A percentile compares a stretch with the other conserved stretches of the same genome.
phyloP scores from a whole-genome alignment of 1,140 invertebrate genomes.

The Diuraphis noxia region DNA sequence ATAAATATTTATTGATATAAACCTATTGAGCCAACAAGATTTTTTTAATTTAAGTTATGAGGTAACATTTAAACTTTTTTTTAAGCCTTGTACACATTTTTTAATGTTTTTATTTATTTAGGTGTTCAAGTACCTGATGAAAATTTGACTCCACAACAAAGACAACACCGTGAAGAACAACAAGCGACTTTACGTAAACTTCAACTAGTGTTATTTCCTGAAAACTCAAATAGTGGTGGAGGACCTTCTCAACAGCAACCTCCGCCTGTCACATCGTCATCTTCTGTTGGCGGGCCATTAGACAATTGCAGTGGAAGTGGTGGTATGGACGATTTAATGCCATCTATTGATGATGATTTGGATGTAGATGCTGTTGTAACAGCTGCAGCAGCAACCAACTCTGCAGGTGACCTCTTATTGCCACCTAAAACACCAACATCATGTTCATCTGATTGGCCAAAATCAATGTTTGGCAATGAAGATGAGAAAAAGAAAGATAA shows the following conservation, averaged over 20 bases:
- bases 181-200: constrained; percentile 89
- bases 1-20: background rate
- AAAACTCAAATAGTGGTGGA: constrained; percentile 60
- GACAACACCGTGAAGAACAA: constrained; percentile 89
- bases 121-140: constrained; percentile 93
- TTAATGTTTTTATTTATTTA: constrained; percentile 33
- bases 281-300: constrained; percentile 59
- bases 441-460: constrained; percentile 58
- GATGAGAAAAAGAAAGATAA: constrained; percentile 60
- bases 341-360: constrained; percentile 43
- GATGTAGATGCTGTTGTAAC: constrained; percentile 49
- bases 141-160: constrained; percentile 93
- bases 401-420: constrained; percentile 17
- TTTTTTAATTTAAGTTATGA: no score
- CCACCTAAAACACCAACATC: constrained; percentile 43
- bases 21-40: no score
- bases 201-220: constrained; percentile 81
- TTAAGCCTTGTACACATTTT: background rate
- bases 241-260: constrained; percentile 58
- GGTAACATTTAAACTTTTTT: no score
- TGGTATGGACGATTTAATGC: constrained; percentile 61
- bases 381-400: constrained; percentile 10
- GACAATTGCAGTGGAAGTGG: constrained; percentile 59
- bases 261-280: constrained; percentile 59
- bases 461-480: constrained; percentile 71